phyloP scores from a whole-genome alignment of 2,113 vertebrate genomes.

The Lepus americanus region DNA sequence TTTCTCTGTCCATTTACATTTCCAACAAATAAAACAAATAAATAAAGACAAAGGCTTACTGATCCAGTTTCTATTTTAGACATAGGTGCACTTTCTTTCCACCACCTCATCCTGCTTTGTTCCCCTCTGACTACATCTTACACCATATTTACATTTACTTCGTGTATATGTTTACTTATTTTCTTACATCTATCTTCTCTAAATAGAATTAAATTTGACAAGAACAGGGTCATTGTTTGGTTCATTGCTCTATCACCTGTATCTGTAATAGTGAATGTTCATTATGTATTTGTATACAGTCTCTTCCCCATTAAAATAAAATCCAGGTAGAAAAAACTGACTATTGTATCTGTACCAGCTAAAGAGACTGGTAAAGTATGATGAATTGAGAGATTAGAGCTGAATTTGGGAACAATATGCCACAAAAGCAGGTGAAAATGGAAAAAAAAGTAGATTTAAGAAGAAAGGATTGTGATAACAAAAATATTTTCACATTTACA shows the following conservation, averaged over 20 bases:
- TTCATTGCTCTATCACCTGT: neutral
- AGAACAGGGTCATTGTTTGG: neutral
- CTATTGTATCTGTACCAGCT: neutral
- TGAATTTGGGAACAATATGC: neutral
- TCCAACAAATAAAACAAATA: no score
- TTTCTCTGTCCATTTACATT: no score
- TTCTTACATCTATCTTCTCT: neutral
- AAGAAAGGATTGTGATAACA: neutral
- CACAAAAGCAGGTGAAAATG: neutral
- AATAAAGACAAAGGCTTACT: no score
- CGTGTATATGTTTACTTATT: neutral
- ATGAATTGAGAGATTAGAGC: neutral
- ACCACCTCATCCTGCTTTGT: neutral
- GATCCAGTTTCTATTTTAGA: neutral
- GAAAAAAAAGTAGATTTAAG: neutral
- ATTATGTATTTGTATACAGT: neutral
- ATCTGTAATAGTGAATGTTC: neutral
- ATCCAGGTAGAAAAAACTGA: neutral
- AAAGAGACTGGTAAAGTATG: neutral
- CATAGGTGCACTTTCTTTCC: neutral
- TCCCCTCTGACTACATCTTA: neutral
- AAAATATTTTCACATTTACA: neutral
- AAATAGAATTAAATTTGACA: neutral
- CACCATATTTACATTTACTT: neutral
- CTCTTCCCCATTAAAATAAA: neutral